Base-by-base conservation (phyloP, 2,888 invertebrate species). In the Dendrolimus pini region DNA sequence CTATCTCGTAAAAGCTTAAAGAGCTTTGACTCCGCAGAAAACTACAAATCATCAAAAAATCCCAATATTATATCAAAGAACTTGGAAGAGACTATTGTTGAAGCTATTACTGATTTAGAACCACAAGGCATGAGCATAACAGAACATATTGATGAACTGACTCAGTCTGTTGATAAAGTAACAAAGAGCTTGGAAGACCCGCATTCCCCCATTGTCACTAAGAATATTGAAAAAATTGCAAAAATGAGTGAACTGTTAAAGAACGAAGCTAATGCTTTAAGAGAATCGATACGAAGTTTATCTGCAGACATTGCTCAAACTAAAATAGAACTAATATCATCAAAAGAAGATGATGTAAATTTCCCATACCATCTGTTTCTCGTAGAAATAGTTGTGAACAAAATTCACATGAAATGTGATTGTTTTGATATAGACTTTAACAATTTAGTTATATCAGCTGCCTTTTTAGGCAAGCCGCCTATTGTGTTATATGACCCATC, bases 391-490 rank as follows among this genome's bases (percentile, higher is more conserved):
- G 82, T 90, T 53, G 74, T 90, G 52, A 90, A 89, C 67, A 89
- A 85, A 75, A 89, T 90, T 59, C 80, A 86, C 61, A 89, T 89
- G 89, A 90, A 89, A 62, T 90, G 89, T 65, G 89, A 90, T 65
- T 89, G 89, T 69, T 89, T 89, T 62, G 85, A 89, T 61, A 70
- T 89, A 53, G 85, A 86, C 67, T 81, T 73, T 59, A 86, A 86
- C 60, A 89, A 89, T 69, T 75, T 90, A 57, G 82, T 89, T 3
- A 88, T 90, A 61, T 72, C 83, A 12, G 88, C 87, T 41, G 68
- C 73, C 41, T 90, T 89, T 69, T 71, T 90, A 55, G 88, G 86
- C 6, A 90, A 89, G 66, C 75, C 69, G 58, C 89, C 89, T 1
- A 81, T 90, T 58, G 67, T 82, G 53, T 67, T 90, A 55, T 89